Percentiles rank a stretch among this genome's conserved stretches.
phyloP scores from a whole-genome alignment of 2,888 invertebrate species.

The Lissocephala sabroskyi region DNA sequence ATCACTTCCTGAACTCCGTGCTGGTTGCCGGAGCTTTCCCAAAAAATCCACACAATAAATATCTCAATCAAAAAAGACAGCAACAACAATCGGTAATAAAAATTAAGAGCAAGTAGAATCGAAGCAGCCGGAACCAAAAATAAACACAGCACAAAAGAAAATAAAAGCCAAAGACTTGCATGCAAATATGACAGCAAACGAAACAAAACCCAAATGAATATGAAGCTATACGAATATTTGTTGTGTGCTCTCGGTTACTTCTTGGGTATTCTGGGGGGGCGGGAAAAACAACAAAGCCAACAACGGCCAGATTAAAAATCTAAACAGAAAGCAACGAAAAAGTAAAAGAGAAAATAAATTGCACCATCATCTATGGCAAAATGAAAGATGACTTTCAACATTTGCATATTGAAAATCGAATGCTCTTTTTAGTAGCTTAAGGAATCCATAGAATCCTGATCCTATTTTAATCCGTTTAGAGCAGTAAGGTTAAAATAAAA shows the following conservation, averaged over 20 bases:
- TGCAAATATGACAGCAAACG: constrained; percentile 51
- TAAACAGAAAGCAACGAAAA: constrained; percentile 8
- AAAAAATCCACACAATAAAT: constrained; percentile 51
- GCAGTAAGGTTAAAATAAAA: no score
- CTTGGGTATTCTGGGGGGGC: constrained; percentile 15
- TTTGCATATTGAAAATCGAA: no score
- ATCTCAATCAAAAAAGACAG: constrained; percentile 59
- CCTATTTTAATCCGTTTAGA: no score
- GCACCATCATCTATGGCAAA: constrained; percentile 9
- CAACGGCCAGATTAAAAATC: constrained; percentile 48
- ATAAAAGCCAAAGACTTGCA: constrained; percentile 25
- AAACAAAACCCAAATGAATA: constrained; percentile 50
- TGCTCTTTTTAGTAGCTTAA: no score
- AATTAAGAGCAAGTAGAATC: constrained; percentile 6
- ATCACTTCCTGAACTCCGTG: constrained; percentile 6
- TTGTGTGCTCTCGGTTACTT: constrained; percentile 12
- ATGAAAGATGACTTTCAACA: no score
- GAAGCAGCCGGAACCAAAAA: constrained; percentile 11
- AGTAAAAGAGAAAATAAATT: constrained; percentile 24
- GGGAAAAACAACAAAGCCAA: constrained; percentile 30
- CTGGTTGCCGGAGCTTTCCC: not conserved
- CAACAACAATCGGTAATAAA: constrained; percentile 13
- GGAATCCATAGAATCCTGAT: no score
- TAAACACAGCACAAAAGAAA: not conserved
- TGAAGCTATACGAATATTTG: constrained; percentile 42